Conservation (phyloP, 2,113 vertebrate species). For the Gasterosteus nipponicus region DNA sequence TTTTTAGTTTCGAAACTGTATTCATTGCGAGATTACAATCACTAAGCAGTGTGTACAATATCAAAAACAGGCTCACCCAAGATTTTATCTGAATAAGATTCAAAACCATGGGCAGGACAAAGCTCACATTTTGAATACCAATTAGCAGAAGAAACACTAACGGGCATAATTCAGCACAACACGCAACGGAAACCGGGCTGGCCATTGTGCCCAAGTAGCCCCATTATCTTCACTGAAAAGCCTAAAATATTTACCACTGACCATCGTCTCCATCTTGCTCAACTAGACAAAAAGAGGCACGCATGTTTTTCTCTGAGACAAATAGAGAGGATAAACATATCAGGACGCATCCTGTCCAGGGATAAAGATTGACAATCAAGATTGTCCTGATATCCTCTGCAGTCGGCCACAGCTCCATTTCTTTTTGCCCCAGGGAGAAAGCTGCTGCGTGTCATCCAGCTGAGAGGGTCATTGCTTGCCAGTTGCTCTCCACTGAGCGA, state of each 20-base stretch:
- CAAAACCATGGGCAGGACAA: not conserved
- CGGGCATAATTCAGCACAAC: conserved; percentile 8
- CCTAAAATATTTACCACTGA: not conserved
- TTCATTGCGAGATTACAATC: conserved; percentile 1
- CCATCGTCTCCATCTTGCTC: conserved; percentile 6
- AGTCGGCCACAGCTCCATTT: conserved; percentile 63
- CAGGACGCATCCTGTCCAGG: conserved; percentile 34
- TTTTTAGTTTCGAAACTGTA: not conserved
- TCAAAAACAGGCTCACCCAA: not conserved
- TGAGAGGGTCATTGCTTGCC: conserved; percentile 75
- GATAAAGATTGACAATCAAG: conserved; percentile 60
- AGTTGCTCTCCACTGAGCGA: conserved; percentile 74
- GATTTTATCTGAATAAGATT: conserved; percentile 1
- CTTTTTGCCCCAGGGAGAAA: conserved; percentile 59
- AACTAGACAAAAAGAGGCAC: conserved; percentile 2
- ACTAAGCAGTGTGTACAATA: not conserved
- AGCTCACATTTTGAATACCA: conserved; percentile 39
- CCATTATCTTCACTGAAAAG: conserved; percentile 11
- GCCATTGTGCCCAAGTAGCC: not conserved
- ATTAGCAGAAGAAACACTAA: conserved; percentile 20
- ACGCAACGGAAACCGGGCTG: conserved; percentile 19
- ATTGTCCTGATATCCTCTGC: conserved; percentile 53
- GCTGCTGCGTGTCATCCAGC: conserved; percentile 68
- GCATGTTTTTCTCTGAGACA: conserved; percentile 26
- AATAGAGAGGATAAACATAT: conserved; percentile 51